Base-by-base conservation (phyloP, 2,113 vertebrate genomes). In the Phaethon lepturus region DNA sequence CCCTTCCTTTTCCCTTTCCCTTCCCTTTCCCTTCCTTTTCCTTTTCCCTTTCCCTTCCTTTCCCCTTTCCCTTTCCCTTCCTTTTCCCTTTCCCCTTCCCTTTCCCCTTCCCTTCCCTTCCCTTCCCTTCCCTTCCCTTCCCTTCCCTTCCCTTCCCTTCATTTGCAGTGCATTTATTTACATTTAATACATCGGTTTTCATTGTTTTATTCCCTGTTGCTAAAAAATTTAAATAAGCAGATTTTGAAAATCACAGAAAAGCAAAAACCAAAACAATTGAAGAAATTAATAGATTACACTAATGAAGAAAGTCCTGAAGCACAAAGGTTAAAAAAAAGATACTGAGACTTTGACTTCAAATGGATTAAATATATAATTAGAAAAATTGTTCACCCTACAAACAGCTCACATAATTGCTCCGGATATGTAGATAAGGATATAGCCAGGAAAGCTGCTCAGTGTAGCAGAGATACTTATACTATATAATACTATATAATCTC, bases 131-230 rank as follows among this genome's bases (percentile, higher is more conserved):
- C 38, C 38, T 38, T 38, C 38, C 38, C 38, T 38, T 38, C 38
- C 38, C 38, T 38, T 38, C 38, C 38, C 38, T 38, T 38, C 38
- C n/a, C n/a, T n/a, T n/a, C n/a, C n/a, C n/a, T 25, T 6, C 6
- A 25, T 83, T 58, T 79, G 33, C 11, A 35, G 33, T 74, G 7
- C 4, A 10, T 75, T 80, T 45, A 15, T 62, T 83, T 87, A 53
- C 4, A 17, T 66, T 60, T 62, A 47, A 33, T 35, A 29, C 0
- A 1, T 33, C 5, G 1, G 0, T n/a, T 88, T 82, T 66, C 42
- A 25, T 13, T 14, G 2, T 63, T 90, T 82, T 60, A 20, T 76
- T 80, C 16, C 5, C 3, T 4, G 11, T 45, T 44, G 17, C 9
- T 75, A 38, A 68, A 83, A 73, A 84, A 53, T 56, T 31, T 4